Percentiles rank a stretch among this genome's conserved stretches.
These are phyloP conservation scores for Catocala nupta DNA, from an alignment of 2,888 invertebrate species.

Conservation along the genomic window DNA sequence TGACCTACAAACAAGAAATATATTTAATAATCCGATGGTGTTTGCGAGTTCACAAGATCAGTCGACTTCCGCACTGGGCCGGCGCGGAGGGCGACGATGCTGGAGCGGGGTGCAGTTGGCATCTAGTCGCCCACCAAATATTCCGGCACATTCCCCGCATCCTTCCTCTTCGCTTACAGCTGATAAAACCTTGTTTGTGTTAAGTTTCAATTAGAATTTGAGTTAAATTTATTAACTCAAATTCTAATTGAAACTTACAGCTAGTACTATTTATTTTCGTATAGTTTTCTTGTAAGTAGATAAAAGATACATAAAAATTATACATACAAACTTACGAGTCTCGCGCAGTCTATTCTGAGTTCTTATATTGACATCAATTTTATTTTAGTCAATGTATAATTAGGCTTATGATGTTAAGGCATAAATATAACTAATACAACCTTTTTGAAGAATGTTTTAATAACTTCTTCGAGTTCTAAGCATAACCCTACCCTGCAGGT, in stretches of 20 bases:
- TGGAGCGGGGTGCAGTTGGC: constrained; percentile 30
- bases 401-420: too few species aligned
- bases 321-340: too few species aligned
- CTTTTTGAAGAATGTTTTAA: too few species aligned
- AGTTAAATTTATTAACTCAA: constrained; percentile 6
- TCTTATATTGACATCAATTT: too few species aligned
- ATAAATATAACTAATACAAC: too few species aligned
- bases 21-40: constrained; percentile 25
- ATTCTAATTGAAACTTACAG: constrained; percentile 1
- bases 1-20: constrained; percentile 40
- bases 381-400: too few species aligned
- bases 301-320: too few species aligned
- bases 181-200: constrained; percentile 65
- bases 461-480: too few species aligned
- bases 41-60: constrained; percentile 36
- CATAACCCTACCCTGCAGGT: too few species aligned
- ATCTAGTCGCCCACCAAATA: constrained; percentile 55
- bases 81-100: constrained; percentile 9
- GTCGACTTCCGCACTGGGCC: constrained; percentile 24
- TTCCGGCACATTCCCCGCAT: constrained; percentile 55
- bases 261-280: not conserved
- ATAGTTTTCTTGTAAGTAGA: too few species aligned
- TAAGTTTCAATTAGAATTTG: too few species aligned
- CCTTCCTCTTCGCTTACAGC: constrained; percentile 58
- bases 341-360: too few species aligned